A percentile compares a stretch with the other conserved stretches of the same genome.
Conservation (phyloP, 2,113 vertebrate species). For the Gnathonemus echidnorhynchus region DNA sequence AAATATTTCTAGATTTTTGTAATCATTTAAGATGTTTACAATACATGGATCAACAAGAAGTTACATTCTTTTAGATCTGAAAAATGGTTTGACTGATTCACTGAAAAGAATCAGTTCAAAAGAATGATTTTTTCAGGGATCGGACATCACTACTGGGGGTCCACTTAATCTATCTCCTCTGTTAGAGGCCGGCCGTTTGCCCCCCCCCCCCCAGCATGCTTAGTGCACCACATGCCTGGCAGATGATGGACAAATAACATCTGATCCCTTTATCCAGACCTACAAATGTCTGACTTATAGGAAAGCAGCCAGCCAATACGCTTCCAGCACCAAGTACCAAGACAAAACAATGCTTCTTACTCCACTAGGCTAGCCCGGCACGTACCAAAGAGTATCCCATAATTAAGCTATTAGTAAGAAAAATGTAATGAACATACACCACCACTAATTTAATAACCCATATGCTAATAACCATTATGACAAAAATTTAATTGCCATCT, state of each 20-base stretch:
- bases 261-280: neutral
- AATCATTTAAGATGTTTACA: neutral
- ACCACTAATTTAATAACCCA: neutral
- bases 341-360: neutral
- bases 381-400: neutral
- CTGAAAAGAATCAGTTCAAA: neutral
- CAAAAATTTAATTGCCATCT: neutral
- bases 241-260: neutral
- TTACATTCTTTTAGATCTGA: neutral
- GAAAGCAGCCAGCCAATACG: neutral
- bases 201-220: neutral
- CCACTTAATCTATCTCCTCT: too few species aligned
- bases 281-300: neutral
- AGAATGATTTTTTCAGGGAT: neutral
- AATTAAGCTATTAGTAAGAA: neutral
- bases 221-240: neutral
- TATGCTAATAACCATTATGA: neutral
- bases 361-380: neutral
- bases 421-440: neutral
- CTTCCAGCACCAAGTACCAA: neutral
- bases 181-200: neutral
- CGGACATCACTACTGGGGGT: neutral
- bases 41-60: neutral
- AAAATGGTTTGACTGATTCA: neutral
- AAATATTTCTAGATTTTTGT: neutral